Percentiles rank a stretch among this genome's conserved stretches.
phyloP scores from a whole-genome alignment of 2,113 vertebrate genomes.

The Tamias sibiricus region DNA sequence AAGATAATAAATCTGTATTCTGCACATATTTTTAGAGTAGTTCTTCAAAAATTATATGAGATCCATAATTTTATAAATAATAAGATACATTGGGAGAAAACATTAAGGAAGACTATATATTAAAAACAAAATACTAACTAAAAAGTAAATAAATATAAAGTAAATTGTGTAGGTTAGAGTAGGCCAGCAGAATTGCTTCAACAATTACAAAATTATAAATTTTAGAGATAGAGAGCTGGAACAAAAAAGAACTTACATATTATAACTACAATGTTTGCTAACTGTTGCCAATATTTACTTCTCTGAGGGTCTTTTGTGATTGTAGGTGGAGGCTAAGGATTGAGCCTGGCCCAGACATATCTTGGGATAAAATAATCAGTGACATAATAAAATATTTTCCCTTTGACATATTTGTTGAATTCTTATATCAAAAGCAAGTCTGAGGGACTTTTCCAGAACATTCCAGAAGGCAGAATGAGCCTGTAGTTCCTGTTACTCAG shows the following conservation, averaged over 20 bases:
- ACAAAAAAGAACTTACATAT: not conserved
- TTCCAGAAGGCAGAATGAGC: not conserved
- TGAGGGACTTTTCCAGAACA: not conserved
- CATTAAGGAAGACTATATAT: not conserved
- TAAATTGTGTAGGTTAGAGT: not conserved
- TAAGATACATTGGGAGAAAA: not conserved
- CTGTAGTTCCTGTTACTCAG: too few species aligned
- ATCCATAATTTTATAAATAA: not conserved
- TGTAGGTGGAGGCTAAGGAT: not conserved
- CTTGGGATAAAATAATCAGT: not conserved
- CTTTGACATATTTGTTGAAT: not conserved
- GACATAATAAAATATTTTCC: not conserved
- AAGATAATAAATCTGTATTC: not conserved
- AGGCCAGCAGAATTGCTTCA: not conserved
- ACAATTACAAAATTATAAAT: not conserved
- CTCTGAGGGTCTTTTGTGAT: not conserved
- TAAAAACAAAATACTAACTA: not conserved
- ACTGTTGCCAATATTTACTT: not conserved
- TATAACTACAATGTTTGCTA: not conserved
- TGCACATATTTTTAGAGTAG: not conserved
- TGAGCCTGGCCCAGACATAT: not conserved
- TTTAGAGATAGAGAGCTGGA: not conserved
- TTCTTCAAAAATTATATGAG: not conserved
- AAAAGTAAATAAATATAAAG: not conserved
- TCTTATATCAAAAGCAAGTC: not conserved